A percentile compares a stretch with the other conserved stretches of the same genome.
Conservation (phyloP, 2,797 vertebrate species). For the Acropternis orthonyx region DNA sequence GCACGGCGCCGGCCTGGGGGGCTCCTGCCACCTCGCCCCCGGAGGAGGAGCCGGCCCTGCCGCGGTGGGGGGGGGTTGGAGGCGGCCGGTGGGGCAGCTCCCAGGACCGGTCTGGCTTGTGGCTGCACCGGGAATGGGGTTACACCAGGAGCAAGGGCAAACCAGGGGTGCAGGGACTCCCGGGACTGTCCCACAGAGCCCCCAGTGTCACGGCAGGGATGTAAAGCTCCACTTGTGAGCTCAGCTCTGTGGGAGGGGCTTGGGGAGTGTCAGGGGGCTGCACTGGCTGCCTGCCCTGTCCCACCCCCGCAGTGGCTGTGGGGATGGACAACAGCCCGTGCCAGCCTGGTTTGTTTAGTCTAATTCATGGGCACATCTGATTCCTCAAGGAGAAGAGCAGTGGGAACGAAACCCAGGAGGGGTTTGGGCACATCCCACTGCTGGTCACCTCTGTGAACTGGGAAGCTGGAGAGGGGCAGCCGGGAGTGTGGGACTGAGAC, state of each 20-base stretch:
- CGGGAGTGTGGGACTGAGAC: rapidly evolving
- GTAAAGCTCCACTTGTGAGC: rapidly evolving
- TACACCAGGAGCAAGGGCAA: not conserved
- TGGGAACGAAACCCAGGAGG: not conserved
- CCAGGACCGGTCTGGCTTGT: not conserved
- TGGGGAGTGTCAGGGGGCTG: rapidly evolving
- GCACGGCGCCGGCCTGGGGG: not conserved
- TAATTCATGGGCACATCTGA: rapidly evolving
- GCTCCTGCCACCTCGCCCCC: not conserved
- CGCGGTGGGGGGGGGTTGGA: not conserved
- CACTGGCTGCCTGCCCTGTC: rapidly evolving
- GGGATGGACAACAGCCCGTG: not conserved
- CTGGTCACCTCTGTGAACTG: not conserved
- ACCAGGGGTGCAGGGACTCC: not conserved
- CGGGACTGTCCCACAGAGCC: not conserved
- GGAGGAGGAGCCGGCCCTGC: not conserved
- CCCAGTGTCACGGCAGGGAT: rapidly evolving
- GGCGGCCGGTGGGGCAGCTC: not conserved
- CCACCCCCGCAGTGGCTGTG: rapidly evolving
- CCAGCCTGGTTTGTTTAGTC: not conserved
- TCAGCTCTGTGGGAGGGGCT: rapidly evolving
- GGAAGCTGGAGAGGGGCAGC: not conserved
- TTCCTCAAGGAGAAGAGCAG: not conserved
- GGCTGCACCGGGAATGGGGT: not conserved
- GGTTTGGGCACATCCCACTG: not conserved